phyloP scores from a whole-genome alignment of 2,797 vertebrate genomes.

The Perodicticus potto region DNA sequence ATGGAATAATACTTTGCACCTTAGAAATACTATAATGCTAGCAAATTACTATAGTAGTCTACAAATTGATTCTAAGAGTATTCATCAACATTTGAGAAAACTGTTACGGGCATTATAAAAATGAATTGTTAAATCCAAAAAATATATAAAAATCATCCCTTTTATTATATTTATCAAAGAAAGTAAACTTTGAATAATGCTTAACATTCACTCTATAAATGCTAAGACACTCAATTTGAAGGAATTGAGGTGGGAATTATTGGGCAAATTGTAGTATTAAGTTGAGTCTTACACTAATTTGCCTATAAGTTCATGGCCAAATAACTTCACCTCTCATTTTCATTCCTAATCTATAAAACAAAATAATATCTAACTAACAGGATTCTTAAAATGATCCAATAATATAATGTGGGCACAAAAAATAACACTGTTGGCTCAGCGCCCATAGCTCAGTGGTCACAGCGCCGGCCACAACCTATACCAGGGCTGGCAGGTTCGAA shows the following conservation, averaged over 20 bases:
- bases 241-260: not conserved
- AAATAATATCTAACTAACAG: not conserved
- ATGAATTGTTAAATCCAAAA: conserved; percentile 33
- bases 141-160: conserved; percentile 3
- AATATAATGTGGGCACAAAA: not conserved
- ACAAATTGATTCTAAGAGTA: not conserved
- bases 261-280: not conserved
- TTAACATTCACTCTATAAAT: conserved; percentile 18
- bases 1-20: not conserved
- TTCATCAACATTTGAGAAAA: not conserved
- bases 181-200: conserved; percentile 54
- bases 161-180: conserved; percentile 53
- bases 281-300: not conserved
- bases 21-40: not conserved
- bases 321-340: not conserved
- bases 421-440: not conserved
- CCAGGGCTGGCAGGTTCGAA: too few relatives aligned
- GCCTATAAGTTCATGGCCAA: conserved; percentile 21
- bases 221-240: conserved; percentile 13
- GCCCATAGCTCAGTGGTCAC: too few relatives aligned
- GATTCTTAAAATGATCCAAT: conserved; percentile 14
- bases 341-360: conserved; percentile 1
- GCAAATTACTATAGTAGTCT: not conserved
- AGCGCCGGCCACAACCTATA: too few relatives aligned
- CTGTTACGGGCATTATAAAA: conserved; percentile 51